These are phyloP conservation scores for Agrochola lota DNA, from an alignment of 2,888 invertebrate genomes.

Conservation along the genomic window DNA sequence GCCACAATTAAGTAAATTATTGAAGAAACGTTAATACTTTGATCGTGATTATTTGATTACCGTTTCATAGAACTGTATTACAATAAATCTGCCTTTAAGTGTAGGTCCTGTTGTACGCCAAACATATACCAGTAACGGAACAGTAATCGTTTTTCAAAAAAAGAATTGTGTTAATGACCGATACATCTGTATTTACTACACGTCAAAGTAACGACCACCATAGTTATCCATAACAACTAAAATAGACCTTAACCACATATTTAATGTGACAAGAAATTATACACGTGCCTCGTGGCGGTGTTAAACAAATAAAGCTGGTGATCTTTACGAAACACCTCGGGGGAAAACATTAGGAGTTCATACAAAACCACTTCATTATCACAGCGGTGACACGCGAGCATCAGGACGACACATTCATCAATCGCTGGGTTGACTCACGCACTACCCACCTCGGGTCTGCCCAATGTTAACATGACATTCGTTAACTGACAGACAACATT, in stretches of 20 bases:
- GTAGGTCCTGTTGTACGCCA: background rate
- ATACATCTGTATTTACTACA: background rate
- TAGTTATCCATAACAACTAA: conserved; percentile 10
- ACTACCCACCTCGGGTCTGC: conserved; percentile 26
- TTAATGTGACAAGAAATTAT: conserved; percentile 41
- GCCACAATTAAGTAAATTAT: conserved; percentile 46
- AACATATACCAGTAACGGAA: background rate
- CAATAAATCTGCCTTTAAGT: background rate
- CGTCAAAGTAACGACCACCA: background rate
- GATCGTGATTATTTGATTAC: conserved; percentile 9
- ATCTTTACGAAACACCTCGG: conserved; percentile 44
- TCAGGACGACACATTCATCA: conserved; percentile 56
- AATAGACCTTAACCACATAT: conserved; percentile 12
- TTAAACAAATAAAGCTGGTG: conserved; percentile 48
- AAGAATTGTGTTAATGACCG: conserved; percentile 6
- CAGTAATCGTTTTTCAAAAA: background rate
- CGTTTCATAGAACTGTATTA: background rate
- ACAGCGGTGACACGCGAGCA: conserved; percentile 57
- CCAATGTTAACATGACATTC: conserved; percentile 44
- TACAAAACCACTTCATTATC: conserved; percentile 59
- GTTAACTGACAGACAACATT: conserved; percentile 49
- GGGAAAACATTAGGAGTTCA: conserved; percentile 48
- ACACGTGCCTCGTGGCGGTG: conserved; percentile 11
- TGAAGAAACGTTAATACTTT: conserved; percentile 24
- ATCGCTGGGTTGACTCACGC: conserved; percentile 47